Evolutionary conservation across 2,888 invertebrate species (phyloP), one percentile per base, ranked within the genome.

Genomic region (Hyposoter didymator): DNA sequence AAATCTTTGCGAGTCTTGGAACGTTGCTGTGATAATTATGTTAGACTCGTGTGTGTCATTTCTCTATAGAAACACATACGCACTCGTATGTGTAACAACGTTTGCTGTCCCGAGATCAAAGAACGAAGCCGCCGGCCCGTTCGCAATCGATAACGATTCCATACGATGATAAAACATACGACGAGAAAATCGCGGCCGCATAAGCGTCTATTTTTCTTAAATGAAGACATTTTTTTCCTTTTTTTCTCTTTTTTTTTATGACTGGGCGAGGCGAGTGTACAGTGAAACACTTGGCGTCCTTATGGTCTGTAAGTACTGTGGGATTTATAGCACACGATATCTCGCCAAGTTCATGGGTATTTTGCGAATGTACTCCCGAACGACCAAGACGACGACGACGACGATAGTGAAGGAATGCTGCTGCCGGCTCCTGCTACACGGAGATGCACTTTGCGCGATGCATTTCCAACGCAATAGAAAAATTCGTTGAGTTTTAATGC

Each of bases 61-160:
- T 47, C 52, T 62, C 10, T 49, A 47, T 62, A 47, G 45, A 47
- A 35, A 59, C 39, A 62, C 45, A 35, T 47, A 49, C 17, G 22
- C 45, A 39, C 17, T 8, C 22, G 35, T 70, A 17, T 47, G 32
- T 43, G 28, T n/a, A 52, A 47, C 35, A 64, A 66, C 19, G 52
- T 45, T 43, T 47, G 47, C 10, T 22, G 69, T 70, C 45, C 49
- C 17, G 69, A 85, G 80, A 85, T 85, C 80, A 85, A 85, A 85
- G 85, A 76, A 62, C 67, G 35, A 39, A 45, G 73, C 80, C 80
- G 83, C 83, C 83, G 73, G 59, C 66, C 75, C 82, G 85, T 80
- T 80, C 81, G 85, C 80, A 74, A 85, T 85, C 85, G 85, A 85
- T 85, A 85, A 85, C 85, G 85, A 85, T 85, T 70, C 83, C 43